These are phyloP conservation scores for Mimachlamys varia DNA, from an alignment of 2,888 invertebrate genomes.

Conservation along the genomic window DNA sequence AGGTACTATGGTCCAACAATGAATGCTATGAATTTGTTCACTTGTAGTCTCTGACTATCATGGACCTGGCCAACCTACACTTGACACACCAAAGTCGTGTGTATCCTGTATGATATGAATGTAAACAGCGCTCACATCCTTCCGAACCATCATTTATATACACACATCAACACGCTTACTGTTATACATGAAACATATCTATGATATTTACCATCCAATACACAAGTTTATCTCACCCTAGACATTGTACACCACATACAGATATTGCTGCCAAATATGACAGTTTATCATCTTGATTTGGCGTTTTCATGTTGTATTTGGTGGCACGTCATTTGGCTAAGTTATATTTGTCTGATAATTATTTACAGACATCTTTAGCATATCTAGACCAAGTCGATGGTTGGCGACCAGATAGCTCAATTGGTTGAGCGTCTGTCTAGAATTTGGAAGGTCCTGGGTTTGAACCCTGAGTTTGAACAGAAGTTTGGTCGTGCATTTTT, in stretches of 20 bases:
- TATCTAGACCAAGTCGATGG: too few species aligned
- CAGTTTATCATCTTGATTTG: neutral
- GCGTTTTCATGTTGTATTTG: neutral
- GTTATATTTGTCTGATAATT: neutral
- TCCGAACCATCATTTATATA: neutral
- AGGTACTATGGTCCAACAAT: neutral
- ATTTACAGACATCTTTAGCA: neutral
- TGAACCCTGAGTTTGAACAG: too few species aligned
- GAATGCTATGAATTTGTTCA: neutral
- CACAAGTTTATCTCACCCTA: neutral
- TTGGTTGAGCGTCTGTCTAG: too few species aligned
- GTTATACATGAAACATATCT: conserved; percentile 9
- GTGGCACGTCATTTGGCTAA: neutral
- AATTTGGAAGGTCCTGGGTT: too few species aligned
- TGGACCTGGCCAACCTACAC: neutral
- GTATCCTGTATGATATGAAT: conserved; percentile 25
- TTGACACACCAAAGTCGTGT: neutral
- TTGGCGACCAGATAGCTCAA: too few species aligned
- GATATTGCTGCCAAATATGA: neutral
- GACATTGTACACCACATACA: neutral
- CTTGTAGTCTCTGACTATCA: neutral
- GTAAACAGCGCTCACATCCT: neutral
- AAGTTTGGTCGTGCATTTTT: too few species aligned
- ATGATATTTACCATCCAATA: neutral
- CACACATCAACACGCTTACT: neutral